Base-by-base conservation (phyloP, 2,888 invertebrate genomes). In the Nemotelus nigrinus region DNA sequence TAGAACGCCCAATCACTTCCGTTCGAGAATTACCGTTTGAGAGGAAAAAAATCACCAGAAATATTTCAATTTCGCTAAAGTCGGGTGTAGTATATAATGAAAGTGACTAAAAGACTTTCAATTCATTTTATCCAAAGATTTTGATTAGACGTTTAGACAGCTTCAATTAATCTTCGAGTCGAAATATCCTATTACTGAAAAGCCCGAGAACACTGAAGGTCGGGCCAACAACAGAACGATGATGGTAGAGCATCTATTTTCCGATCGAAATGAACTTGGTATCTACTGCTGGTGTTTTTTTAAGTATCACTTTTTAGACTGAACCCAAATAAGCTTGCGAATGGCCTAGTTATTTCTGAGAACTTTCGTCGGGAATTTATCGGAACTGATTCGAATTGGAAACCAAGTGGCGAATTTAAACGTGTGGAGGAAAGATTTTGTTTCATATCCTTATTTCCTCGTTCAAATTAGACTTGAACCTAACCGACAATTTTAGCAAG, bases 61-160 rank as follows among this genome's bases (percentile, higher is more conserved):
- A 78, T 78, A 78, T 78, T 78, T 78, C 78, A 78, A 78, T 75
- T 78, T 78, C 68, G 75, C 78, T 78, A 58, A 10, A 65, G 68
- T 68, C 25, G 0, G 25, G 45, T 44, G 7, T 25, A 58, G 60
- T 1, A 67, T 75, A 75, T 78, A 78, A 75, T 78, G 78, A 78
- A 78, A 78, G 75, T 48, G 57, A 78, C 68, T 53, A 75, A 78
- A 78, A 68, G 50, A 65, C 71, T 45, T 72, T 77, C 72, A 65
- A 77, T 77, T 77, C 72, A 77, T 77, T 65, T 77, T 55, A 65
- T 53, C 47, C 60, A 39, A 65, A 77, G 72, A 72, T 77, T 77
- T 43, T 77, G 77, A 77, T 77, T 77, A 72, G 72, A 67, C 77
- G 57, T 72, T 65, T 72, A 55, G 77, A 77, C 77, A 65, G 72